phyloP scores from a whole-genome alignment of 2,113 vertebrate genomes.

The Plotosus lineatus region DNA sequence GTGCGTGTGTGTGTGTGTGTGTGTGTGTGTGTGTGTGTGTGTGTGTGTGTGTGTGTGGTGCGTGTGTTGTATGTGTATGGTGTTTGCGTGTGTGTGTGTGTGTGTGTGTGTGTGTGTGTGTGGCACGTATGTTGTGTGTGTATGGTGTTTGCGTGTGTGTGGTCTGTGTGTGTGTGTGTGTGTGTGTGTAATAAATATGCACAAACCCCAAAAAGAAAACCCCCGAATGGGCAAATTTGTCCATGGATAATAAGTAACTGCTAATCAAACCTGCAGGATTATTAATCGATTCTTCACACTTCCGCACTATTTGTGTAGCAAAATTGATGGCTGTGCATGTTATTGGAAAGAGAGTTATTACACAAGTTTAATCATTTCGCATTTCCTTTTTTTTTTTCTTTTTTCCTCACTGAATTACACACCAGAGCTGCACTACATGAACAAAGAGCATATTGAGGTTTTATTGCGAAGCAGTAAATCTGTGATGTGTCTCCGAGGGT shows the following conservation, averaged over 20 bases:
- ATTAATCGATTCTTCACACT: constrained; percentile 21
- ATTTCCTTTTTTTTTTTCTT: neutral
- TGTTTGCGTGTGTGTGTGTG: no score
- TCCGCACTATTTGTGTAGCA: neutral
- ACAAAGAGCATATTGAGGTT: neutral
- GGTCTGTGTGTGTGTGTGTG: neutral
- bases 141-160: neutral
- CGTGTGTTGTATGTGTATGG: no score
- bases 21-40: neutral
- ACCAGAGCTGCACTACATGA: neutral
- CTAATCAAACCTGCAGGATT: constrained; percentile 11
- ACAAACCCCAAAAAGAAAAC: neutral
- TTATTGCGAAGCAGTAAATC: neutral
- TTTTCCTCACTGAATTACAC: neutral
- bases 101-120: no score
- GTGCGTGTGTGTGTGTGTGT: neutral
- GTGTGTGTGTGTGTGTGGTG: neutral
- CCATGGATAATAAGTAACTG: neutral
- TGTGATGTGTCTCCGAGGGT: neutral
- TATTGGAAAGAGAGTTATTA: constrained; percentile 25
- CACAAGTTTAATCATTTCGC: constrained; percentile 8
- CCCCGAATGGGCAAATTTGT: neutral
- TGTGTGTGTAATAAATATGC: neutral
- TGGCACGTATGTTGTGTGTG: no score
- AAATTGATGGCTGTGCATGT: neutral